Evolutionary conservation across 2,113 vertebrate species (phyloP).

Genomic region (Serinus canaria): DNA sequence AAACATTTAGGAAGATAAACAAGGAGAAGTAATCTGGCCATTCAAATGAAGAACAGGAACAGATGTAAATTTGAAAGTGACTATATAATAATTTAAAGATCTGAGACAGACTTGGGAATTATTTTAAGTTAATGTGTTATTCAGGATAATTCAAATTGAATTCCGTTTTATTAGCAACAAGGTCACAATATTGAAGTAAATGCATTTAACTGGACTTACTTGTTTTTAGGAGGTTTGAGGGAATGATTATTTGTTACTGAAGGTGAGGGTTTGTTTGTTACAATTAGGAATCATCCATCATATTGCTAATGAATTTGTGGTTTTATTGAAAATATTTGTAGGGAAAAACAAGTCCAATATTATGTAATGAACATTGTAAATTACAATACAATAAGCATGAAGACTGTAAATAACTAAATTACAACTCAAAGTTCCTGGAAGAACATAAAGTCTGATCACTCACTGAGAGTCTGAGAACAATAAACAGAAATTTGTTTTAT

Average conservation of each 20-base stretch:
- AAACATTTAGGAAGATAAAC: background rate
- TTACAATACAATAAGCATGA: background rate
- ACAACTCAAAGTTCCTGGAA: background rate
- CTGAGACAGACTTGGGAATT: background rate
- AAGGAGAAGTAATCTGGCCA: background rate
- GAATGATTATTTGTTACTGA: background rate
- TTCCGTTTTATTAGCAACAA: background rate
- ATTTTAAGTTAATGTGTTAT: background rate
- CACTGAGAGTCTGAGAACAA: background rate
- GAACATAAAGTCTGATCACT: background rate
- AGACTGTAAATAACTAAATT: background rate
- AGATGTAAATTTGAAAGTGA: background rate
- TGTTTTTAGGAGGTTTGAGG: background rate
- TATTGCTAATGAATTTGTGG: background rate
- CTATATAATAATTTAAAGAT: background rate
- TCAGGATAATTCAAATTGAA: background rate
- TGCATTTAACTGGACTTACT: background rate
- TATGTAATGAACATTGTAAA: background rate
- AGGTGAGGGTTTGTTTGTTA: background rate
- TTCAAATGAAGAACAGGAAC: background rate
- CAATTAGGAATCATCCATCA: background rate
- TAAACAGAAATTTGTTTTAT: background rate
- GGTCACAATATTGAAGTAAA: background rate
- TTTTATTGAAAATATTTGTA: background rate
- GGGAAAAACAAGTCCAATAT: background rate